Evolutionary conservation across 2,888 invertebrate species (phyloP), one percentile per base, ranked within the genome.

Genomic region (Ormyrus labotus): DNA sequence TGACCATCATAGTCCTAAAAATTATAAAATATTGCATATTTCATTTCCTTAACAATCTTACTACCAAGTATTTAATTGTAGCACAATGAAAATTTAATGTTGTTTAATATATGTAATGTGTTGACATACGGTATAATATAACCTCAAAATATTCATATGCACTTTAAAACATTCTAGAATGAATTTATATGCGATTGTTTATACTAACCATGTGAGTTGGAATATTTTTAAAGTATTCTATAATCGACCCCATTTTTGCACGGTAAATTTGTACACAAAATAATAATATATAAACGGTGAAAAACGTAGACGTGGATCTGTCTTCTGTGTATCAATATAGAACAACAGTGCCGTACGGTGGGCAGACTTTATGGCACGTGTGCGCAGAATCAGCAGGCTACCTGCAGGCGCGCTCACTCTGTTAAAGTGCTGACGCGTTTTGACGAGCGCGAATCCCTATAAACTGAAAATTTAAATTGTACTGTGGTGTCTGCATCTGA

Each of bases 1-100:
- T 98, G 98, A 0, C 98, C 98, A 81, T 96, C 97, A 91, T 95
- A 98, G 89, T 98, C 98, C 96, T 96, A 84, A 85, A 86, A 85
- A 79, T 65, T 60, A 60, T 10, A 13, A 61, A 8, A 64, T 60
- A 53, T 48, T 5, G n/a, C 34, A 45, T 55, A 13, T 69, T 53
- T 19, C 53, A 53, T 5, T 53, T 53, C 2, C 0, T n/a, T 63
- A n/a, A 48, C 48, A 68, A 4, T n/a, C 0, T 61, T 60, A 4
- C 13, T 19, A 2, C 3, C 11, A 45, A 11, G 5, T 10, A 11
- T 69, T 47, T 45, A 11, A 53, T 47, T 53, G 5, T 7, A 11
- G 10, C 5, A 13, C 34, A 34, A 34, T 34, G 6, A 11, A 13
- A 60, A 34, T 71, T 51, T 19, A 58, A n/a, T n/a, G n/a, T 13